A percentile compares a stretch with the other conserved stretches of the same genome.
Evolutionary conservation across 2,797 vertebrate species (phyloP).

Genomic region (Macroramphosus scolopax): DNA sequence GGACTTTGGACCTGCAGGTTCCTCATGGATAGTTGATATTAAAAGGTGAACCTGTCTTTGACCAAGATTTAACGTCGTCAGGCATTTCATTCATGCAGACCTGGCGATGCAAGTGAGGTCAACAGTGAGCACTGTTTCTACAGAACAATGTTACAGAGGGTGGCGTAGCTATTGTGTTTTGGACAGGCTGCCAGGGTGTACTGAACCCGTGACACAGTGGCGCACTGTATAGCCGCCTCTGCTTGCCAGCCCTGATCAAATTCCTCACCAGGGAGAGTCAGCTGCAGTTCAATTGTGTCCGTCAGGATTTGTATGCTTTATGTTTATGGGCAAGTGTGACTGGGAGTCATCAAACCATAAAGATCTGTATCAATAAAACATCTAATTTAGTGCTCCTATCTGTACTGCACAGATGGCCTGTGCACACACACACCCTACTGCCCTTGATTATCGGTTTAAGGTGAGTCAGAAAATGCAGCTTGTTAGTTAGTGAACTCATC

Average conservation of each 20-base stretch:
- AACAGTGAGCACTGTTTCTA: not conserved
- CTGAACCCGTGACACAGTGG: not conserved
- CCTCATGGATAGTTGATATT: not conserved
- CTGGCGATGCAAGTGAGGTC: not conserved
- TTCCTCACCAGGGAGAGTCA: conserved; percentile 21
- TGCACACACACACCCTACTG: not conserved
- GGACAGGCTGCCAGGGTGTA: not conserved
- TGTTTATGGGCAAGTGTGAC: not conserved
- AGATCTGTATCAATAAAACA: too few relatives aligned
- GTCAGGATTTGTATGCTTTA: not conserved
- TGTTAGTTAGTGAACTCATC: not conserved
- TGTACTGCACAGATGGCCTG: conserved; percentile 1
- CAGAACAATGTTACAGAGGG: not conserved
- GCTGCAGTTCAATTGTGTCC: not conserved
- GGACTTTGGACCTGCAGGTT: too few relatives aligned
- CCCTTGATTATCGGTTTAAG: too few relatives aligned
- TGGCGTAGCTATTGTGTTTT: not conserved
- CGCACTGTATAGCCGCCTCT: conserved; percentile 3
- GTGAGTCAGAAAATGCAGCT: not conserved
- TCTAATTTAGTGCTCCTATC: not conserved
- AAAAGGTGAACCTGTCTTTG: not conserved
- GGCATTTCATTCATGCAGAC: not conserved
- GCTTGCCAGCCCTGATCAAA: conserved; percentile 10
- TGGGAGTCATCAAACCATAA: not conserved
- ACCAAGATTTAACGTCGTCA: not conserved